Evolutionary conservation across 2,888 invertebrate species (phyloP).

Genomic region (Diplolepis rosae): DNA sequence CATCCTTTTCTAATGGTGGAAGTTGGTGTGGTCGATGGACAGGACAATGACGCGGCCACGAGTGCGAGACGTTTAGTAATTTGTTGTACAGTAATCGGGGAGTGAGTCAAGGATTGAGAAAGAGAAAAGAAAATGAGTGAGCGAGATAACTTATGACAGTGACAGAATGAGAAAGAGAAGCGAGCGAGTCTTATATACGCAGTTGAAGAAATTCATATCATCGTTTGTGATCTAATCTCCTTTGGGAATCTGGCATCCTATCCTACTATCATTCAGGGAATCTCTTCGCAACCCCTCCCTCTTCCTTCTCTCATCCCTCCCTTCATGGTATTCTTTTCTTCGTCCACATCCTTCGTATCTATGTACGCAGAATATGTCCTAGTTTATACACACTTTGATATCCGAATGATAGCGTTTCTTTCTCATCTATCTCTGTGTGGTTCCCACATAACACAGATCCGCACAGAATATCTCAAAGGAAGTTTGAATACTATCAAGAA

Average conservation of each 20-base stretch:
- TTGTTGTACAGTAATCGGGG: slow-evolving; percentile 49
- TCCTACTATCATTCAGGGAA: slow-evolving; percentile 66
- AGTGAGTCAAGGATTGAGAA: slow-evolving; percentile 32
- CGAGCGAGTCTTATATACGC: slow-evolving; percentile 45
- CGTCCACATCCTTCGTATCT: slow-evolving; percentile 43
- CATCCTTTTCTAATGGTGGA: background rate
- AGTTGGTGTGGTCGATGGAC: slow-evolving; percentile 17
- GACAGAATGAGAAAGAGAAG: slow-evolving; percentile 39
- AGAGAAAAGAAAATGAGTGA: slow-evolving; percentile 47
- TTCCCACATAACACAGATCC: slow-evolving; percentile 9
- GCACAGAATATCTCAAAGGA: background rate
- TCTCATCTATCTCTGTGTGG: slow-evolving; percentile 32
- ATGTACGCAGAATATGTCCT: slow-evolving; percentile 57
- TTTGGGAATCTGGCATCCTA: slow-evolving; percentile 71
- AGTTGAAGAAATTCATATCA: slow-evolving; percentile 64
- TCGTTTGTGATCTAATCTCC: slow-evolving; percentile 68
- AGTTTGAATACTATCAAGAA: background rate
- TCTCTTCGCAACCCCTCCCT: slow-evolving; percentile 55
- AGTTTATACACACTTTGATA: slow-evolving; percentile 71
- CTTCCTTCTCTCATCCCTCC: slow-evolving; percentile 38
- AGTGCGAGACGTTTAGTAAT: slow-evolving; percentile 52
- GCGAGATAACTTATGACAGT: slow-evolving; percentile 39
- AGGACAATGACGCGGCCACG: slow-evolving; percentile 56
- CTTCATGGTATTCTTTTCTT: slow-evolving; percentile 39
- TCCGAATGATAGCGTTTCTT: slow-evolving; percentile 59